A percentile compares a stretch with the other conserved stretches of the same genome.
phyloP scores from a whole-genome alignment of 2,113 vertebrate genomes.

The Ammodytes dubius region DNA sequence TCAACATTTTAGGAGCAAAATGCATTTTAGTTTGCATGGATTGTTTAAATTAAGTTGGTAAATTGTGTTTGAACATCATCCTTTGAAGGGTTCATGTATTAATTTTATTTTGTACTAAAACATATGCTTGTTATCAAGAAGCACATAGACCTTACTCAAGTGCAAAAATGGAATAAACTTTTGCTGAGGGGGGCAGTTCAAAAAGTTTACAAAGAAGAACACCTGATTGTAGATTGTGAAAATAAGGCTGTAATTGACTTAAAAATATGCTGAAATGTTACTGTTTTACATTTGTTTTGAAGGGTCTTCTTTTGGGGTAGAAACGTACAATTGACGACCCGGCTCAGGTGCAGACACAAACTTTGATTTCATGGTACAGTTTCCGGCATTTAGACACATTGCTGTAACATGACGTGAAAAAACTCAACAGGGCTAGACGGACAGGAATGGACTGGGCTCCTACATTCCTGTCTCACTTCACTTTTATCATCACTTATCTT shows the following conservation, averaged over 20 bases:
- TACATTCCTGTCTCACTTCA: too few relatives aligned
- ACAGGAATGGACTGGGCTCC: too few relatives aligned
- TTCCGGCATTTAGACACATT: too few relatives aligned
- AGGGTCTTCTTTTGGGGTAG: too few relatives aligned
- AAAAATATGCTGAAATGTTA: not conserved
- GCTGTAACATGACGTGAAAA: too few relatives aligned
- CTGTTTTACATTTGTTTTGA: not conserved
- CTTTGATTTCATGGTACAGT: not conserved
- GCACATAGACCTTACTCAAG: slow-evolving; percentile 5
- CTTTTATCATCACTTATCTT: too few relatives aligned
- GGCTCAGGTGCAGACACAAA: too few relatives aligned
- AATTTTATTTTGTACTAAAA: not conserved
- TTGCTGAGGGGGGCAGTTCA: slow-evolving; percentile 3
- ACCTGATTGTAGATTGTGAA: not conserved
- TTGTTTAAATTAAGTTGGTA: slow-evolving; percentile 18
- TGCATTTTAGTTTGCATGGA: slow-evolving; percentile 17
- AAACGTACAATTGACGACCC: too few relatives aligned
- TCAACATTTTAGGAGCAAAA: not conserved
- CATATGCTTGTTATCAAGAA: slow-evolving; percentile 4
- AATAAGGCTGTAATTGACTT: not conserved
- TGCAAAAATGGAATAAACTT: not conserved
- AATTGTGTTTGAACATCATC: slow-evolving; percentile 20
- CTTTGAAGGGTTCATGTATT: slow-evolving; percentile 21
- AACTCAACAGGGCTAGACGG: too few relatives aligned
- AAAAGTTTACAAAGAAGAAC: slow-evolving; percentile 32